Evolutionary conservation across 1,140 invertebrate genomes (phyloP).

Genomic region (Melanaphis sacchari): DNA sequence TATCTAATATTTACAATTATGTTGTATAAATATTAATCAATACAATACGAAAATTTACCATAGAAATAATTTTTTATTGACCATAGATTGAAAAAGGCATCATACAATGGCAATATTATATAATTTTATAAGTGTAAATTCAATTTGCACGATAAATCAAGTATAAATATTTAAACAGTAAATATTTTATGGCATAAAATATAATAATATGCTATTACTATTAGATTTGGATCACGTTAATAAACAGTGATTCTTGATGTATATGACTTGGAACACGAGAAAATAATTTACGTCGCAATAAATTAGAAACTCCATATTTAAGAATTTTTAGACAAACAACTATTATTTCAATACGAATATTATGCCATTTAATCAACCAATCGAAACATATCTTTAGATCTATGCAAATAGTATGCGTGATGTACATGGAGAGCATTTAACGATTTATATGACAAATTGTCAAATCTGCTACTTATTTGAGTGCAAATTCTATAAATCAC

Average conservation of each 20-base stretch:
- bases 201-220: too few relatives aligned
- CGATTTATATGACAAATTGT: not conserved
- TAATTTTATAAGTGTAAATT: not conserved
- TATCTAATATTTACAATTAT: not conserved
- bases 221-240: too few relatives aligned
- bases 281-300: too few relatives aligned
- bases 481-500: not conserved
- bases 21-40: too few relatives aligned
- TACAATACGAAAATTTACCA: too few relatives aligned
- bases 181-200: too few relatives aligned
- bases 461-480: not conserved
- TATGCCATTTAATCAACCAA: not conserved
- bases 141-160: not conserved
- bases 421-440: not conserved
- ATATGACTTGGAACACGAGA: too few relatives aligned
- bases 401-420: not conserved
- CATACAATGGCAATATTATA: not conserved
- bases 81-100: too few relatives aligned
- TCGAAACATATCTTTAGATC: not conserved
- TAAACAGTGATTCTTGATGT: too few relatives aligned
- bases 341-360: too few relatives aligned
- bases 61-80: too few relatives aligned
- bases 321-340: too few relatives aligned
- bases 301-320: not conserved
- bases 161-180: not conserved